These are phyloP conservation scores for Branchinecta lynchi DNA, from an alignment of 1,140 invertebrate genomes.

Conservation along the genomic window DNA sequence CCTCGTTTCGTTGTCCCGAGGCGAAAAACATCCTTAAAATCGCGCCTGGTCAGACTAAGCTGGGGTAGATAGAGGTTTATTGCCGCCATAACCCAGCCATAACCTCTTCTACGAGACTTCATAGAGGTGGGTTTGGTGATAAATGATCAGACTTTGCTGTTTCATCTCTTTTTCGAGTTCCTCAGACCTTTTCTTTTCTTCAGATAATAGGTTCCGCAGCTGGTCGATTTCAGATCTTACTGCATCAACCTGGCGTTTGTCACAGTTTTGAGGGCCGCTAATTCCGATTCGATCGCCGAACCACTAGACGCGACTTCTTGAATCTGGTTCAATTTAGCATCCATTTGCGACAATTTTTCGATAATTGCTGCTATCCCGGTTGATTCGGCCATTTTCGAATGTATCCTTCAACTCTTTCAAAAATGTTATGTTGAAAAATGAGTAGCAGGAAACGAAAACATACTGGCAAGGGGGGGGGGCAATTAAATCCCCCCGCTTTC, in stretches of 20 bases:
- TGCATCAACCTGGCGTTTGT: neutral
- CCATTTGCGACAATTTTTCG: no score
- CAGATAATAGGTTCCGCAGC: neutral
- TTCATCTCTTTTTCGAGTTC: no score
- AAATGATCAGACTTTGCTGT: no score
- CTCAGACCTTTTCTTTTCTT: conserved; percentile 9
- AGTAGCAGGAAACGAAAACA: no score
- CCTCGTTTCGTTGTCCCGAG: neutral
- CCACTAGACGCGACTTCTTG: no score
- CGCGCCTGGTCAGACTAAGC: neutral
- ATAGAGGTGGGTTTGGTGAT: neutral
- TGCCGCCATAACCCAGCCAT: no score
- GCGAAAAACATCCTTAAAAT: conserved; percentile 7
- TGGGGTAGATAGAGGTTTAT: conserved; percentile 1
- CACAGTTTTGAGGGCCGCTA: no score
- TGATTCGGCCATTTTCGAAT: conserved; percentile 5
- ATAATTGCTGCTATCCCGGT: neutral
- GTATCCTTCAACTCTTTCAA: neutral
- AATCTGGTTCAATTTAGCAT: no score
- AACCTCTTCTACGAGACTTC: conserved; percentile 8
- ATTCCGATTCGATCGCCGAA: no score
- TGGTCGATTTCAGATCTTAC: conserved; percentile 6
- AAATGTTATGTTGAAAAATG: conserved; percentile 3
- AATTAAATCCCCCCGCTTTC: neutral
- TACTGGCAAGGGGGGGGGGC: conserved; percentile 3